phyloP scores from a whole-genome alignment of 1,140 invertebrate genomes.

The Hormaphis cornu region DNA sequence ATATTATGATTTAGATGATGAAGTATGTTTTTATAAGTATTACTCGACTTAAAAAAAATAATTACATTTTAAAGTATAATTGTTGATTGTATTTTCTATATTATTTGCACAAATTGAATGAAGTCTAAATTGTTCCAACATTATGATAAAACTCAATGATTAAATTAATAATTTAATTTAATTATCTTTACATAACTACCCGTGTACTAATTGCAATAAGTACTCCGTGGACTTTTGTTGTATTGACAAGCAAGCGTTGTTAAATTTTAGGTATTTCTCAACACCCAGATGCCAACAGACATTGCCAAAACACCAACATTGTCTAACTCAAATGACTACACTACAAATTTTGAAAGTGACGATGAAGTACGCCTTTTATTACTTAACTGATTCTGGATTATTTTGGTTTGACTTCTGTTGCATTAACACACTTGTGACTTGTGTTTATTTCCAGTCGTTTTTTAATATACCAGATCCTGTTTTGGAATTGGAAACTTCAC shows the following conservation, averaged over 20 bases:
- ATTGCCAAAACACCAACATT: background rate
- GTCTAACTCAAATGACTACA: background rate
- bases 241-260: no score
- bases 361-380: background rate
- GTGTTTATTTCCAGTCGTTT: background rate
- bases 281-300: background rate
- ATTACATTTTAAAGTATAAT: no score
- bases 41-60: no score
- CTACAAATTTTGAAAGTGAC: background rate
- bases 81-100: no score
- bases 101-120: no score
- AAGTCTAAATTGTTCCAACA: no score
- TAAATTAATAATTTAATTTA: no score
- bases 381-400: background rate
- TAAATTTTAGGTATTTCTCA: conserved; percentile 23
- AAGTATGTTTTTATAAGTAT: conserved; percentile 1
- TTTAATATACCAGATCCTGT: background rate
- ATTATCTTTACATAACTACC: no score
- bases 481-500: background rate
- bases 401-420: background rate
- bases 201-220: no score
- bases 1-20: conserved; percentile 22
- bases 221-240: no score
- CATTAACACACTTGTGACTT: background rate
- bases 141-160: no score